Conservation (phyloP, 2,797 vertebrate genomes). For the Eutrigla gurnardus region DNA sequence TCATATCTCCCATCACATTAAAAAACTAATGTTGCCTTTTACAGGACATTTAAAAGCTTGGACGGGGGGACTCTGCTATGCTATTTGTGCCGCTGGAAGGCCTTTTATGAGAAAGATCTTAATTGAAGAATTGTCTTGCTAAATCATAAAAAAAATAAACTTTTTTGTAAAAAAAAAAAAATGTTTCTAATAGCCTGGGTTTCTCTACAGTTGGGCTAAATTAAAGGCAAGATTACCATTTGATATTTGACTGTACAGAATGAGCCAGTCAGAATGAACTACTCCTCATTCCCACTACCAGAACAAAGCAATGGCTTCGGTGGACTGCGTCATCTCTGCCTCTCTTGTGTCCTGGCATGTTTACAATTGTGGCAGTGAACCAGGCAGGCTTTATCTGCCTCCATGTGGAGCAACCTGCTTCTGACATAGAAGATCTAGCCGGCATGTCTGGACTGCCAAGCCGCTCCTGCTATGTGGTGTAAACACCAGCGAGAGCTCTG, state of each 20-base stretch:
- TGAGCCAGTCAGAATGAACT: slow-evolving; percentile 2
- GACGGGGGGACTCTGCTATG: neutral
- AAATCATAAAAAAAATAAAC: neutral
- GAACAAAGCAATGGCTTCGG: slow-evolving; percentile 45
- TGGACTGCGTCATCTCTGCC: slow-evolving; percentile 33
- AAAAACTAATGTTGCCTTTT: slow-evolving; percentile 13
- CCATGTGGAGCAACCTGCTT: slow-evolving; percentile 52
- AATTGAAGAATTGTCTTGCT: too few species aligned
- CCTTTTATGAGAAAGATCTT: slow-evolving; percentile 15
- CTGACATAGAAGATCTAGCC: slow-evolving; percentile 49
- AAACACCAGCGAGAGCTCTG: slow-evolving; percentile 35
- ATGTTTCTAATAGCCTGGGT: neutral
- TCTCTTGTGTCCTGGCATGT: slow-evolving; percentile 58
- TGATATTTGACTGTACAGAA: slow-evolving; percentile 3
- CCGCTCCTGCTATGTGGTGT: slow-evolving; percentile 37
- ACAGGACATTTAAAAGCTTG: slow-evolving; percentile 5
- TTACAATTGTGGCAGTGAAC: slow-evolving; percentile 54
- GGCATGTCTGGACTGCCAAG: slow-evolving; percentile 46
- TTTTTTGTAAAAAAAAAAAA: neutral
- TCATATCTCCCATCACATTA: slow-evolving; percentile 21
- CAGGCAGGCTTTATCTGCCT: slow-evolving; percentile 63
- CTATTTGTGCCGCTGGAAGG: neutral
- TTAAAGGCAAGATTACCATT: neutral
- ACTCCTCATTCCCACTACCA: slow-evolving; percentile 16
- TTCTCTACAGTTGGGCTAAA: slow-evolving; percentile 9